Base-by-base conservation (phyloP, 2,113 vertebrate genomes). In the Anoura caudifer region DNA sequence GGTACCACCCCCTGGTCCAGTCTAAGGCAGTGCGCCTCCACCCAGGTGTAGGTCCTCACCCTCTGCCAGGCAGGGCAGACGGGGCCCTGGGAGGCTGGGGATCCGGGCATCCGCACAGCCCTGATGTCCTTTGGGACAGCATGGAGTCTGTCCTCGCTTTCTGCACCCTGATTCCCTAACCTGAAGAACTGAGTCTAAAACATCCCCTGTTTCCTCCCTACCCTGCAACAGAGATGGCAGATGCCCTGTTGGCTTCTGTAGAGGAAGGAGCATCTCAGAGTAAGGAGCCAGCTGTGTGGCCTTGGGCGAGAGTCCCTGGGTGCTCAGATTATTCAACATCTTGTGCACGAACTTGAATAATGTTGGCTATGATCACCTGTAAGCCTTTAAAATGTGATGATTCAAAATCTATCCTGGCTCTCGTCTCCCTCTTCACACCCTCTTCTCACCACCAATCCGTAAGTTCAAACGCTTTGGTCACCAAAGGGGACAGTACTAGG, bases 41-140 rank as follows among this genome's bases (percentile, higher is more conserved):
- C 6, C 1, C 0, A 1, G 2, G 50, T 31, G 14, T 47, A 4
- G 0, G 0, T 22, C 54, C 75, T 38, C 26, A 16, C 14, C 13
- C 65, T 67, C 61, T 86, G 69, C 43, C n/a, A 0, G 13, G 1
- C 26, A 76, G 15, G 1, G 36, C 22, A 80, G 84, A 92, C 13
- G 1, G 6, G 7, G 56, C 87, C 83, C 77, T 1, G 0, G 12
- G 87, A 81, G 33, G 65, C 2, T 31, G 28, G 1, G 61, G 26
- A 67, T 16, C 67, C 3, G 4, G 6, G 17, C 6, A 9, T 17
- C 85, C 12, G 67, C 16, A 17, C 33, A 69, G 16, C 54, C 47
- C 41, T 11, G 9, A 61, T 45, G 43, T 26, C 22, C 67, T 56
- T 16, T 31, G 24, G 22, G 47, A 20, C n/a, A 36, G 13, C 12